phyloP scores from a whole-genome alignment of 2,113 vertebrate genomes.

The Xenus cinereus region DNA sequence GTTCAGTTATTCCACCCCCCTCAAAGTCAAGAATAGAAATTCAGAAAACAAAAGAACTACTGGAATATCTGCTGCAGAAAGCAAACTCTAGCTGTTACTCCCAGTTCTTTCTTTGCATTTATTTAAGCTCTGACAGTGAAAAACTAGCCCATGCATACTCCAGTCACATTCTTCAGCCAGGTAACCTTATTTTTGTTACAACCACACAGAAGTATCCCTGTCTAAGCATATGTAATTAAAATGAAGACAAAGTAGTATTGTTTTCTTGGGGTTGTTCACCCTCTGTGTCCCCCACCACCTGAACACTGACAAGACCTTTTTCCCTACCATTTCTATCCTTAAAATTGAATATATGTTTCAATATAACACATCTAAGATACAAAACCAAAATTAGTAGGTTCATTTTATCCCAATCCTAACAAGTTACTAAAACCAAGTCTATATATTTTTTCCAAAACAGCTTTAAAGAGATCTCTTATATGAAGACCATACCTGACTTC shows the following conservation, averaged over 20 bases:
- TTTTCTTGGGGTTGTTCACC: neutral
- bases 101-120: neutral
- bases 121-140: neutral
- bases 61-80: neutral
- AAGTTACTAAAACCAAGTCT: neutral
- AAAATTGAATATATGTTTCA: neutral
- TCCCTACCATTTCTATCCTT: neutral
- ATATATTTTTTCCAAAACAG: rapidly evolving
- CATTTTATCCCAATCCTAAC: neutral
- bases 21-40: neutral
- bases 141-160: neutral
- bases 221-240: neutral
- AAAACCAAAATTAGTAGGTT: neutral
- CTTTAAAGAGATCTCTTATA: neutral
- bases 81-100: neutral
- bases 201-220: neutral
- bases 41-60: neutral
- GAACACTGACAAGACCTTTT: neutral
- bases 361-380: neutral
- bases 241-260: neutral
- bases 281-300: neutral
- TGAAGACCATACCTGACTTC: slow-evolving; percentile 76
- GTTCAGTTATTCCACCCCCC: neutral
- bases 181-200: neutral
- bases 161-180: neutral